phyloP scores from a whole-genome alignment of 2,113 vertebrate species.

The Ursus arctos region DNA sequence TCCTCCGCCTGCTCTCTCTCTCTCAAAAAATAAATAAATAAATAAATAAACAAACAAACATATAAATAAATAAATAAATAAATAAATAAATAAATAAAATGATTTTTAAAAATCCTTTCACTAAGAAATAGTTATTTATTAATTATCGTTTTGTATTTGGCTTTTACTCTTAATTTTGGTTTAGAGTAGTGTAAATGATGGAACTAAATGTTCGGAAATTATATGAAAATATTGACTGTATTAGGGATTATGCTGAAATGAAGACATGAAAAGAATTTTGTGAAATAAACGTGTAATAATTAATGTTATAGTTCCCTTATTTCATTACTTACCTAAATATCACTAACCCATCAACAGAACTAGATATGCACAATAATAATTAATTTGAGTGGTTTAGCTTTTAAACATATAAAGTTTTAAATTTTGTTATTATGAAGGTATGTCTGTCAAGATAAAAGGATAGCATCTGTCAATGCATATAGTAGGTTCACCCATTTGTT shows the following conservation, averaged over 20 bases:
- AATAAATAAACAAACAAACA: neutral
- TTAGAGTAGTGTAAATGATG: neutral
- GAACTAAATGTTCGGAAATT: neutral
- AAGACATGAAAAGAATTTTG: conserved; percentile 26
- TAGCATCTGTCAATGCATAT: neutral
- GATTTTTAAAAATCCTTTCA: neutral
- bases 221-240: neutral
- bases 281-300: neutral
- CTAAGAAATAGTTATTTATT: neutral
- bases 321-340: conserved; percentile 18
- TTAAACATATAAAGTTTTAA: conserved; percentile 12
- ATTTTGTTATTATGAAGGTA: neutral
- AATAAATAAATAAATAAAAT: neutral
- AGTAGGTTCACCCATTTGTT: neutral
- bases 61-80: no score
- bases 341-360: neutral
- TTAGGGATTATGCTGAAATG: conserved; percentile 8
- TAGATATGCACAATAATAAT: neutral
- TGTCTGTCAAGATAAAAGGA: neutral
- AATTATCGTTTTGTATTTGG: neutral
- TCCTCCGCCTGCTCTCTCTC: neutral
- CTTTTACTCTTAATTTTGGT: conserved; percentile 10
- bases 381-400: conserved; percentile 13
- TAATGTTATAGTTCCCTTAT: conserved; percentile 2
- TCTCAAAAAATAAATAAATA: neutral